Base-by-base conservation (phyloP, 2,113 vertebrate genomes). In the Poeciliopsis prolifica region DNA sequence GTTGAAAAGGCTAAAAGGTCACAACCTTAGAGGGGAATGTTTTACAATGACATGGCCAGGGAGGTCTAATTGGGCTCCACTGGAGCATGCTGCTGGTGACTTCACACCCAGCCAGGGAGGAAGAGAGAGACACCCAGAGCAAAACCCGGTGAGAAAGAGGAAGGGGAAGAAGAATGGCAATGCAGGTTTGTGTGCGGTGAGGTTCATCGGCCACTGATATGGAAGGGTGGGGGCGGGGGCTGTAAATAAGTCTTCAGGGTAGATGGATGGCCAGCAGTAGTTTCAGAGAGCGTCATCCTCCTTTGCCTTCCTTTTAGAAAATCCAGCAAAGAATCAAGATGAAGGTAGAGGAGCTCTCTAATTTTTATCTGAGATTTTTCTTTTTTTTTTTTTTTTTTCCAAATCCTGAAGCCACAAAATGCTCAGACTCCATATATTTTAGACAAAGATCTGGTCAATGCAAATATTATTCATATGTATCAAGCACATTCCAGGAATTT, bases 1-100 rank as follows among this genome's bases (percentile, higher is more conserved):
- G 93, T 93, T 93, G 91, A 93, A 94, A 92, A 91, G 93, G 92
- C 93, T 88, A 94, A 83, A 87, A 92, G 94, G 94, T 94, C 90
- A 71, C 80, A 91, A 91, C 94, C 92, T 94, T 90, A 78, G 79
- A 78, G 84, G 88, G 79, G 87, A 88, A 87, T 93, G 90, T 92
- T 94, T 94, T 94, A 94, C 85, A 87, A 90, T 82, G 87, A 91
- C 85, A 90, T 71, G 80, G 88, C 67, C 70, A 85, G 77, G 77
- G 78, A 85, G 80, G 86, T 81, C 90, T 90, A 92, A 92, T 94
- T 92, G 91, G 92, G 94, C 90, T 92, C 86, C 83, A 76, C 68
- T 84, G 90, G 92, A 91, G 92, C 93, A 82, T 94, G 92, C 83
- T 85, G 87, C 90, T 84, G 87, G 87, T 74, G 71, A 87, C 87